Evolutionary conservation across 2,888 invertebrate species (phyloP).

Genomic region (Apomyelois bistriatella): DNA sequence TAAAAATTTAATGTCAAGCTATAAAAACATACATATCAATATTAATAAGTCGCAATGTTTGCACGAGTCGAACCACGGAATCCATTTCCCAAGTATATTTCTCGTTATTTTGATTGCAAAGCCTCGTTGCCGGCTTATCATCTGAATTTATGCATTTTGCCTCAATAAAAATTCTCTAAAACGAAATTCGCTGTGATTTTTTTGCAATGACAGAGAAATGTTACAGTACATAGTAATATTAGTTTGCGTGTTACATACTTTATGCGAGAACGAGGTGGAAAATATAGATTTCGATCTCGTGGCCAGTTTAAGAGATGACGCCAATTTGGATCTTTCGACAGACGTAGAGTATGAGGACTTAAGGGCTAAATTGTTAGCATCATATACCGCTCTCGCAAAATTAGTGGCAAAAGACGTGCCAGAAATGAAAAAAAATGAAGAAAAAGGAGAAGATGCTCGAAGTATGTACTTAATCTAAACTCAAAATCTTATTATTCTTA

Average conservation of each 20-base stretch:
- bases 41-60: slow-evolving; percentile 6
- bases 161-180: slow-evolving; percentile 48
- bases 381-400: slow-evolving; percentile 54
- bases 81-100: slow-evolving; percentile 19
- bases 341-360: slow-evolving; percentile 71
- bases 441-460: slow-evolving; percentile 18
- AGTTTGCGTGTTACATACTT: slow-evolving; percentile 31
- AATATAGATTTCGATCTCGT: slow-evolving; percentile 32
- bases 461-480: slow-evolving; percentile 30
- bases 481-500: too few species aligned
- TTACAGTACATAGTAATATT: slow-evolving; percentile 36
- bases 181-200: slow-evolving; percentile 23
- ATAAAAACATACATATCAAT: not conserved
- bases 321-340: slow-evolving; percentile 54
- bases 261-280: slow-evolving; percentile 15
- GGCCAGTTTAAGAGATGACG: slow-evolving; percentile 46
- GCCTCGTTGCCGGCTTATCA: slow-evolving; percentile 45
- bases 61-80: slow-evolving; percentile 7
- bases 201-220: slow-evolving; percentile 37
- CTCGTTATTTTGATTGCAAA: slow-evolving; percentile 37
- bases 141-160: slow-evolving; percentile 49
- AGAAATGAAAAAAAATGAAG: not conserved
- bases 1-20: not conserved
- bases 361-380: slow-evolving; percentile 63
- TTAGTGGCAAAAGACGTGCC: slow-evolving; percentile 22